Evolutionary conservation across 2,113 vertebrate genomes (phyloP).

Genomic region (Camelus bactrianus): DNA sequence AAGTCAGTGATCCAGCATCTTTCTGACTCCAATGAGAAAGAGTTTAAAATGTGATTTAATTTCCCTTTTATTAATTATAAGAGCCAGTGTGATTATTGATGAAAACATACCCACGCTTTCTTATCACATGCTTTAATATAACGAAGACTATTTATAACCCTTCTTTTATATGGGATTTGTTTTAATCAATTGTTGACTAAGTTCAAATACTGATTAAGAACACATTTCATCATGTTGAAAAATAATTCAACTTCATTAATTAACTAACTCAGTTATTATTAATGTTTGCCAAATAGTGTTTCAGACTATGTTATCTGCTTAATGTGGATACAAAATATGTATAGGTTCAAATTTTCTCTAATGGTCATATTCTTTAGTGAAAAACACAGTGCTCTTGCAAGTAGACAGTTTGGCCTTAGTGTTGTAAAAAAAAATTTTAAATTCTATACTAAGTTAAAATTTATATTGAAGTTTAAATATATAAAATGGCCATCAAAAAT

Average conservation of each 20-base stretch:
- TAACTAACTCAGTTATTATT: neutral
- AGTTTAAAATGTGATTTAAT: constrained; percentile 35
- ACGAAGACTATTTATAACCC: neutral
- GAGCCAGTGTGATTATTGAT: neutral
- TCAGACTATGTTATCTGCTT: neutral
- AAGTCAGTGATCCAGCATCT: neutral
- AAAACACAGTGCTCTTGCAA: neutral
- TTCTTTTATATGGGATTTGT: neutral
- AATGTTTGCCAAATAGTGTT: neutral
- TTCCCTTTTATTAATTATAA: neutral
- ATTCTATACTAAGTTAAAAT: neutral
- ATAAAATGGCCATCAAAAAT: neutral
- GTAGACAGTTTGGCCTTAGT: neutral
- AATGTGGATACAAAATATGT: neutral
- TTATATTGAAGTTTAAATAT: neutral
- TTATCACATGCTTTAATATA: neutral
- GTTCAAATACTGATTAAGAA: neutral
- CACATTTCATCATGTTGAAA: neutral
- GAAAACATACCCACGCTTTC: neutral
- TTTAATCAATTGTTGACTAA: neutral
- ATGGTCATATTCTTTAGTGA: neutral
- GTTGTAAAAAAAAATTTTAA: neutral
- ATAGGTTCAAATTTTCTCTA: neutral
- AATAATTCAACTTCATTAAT: neutral
- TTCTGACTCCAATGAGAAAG: neutral